These are phyloP conservation scores for Campopleginae sp. DNA, from an alignment of 2,888 invertebrate species.

Conservation along the genomic window DNA sequence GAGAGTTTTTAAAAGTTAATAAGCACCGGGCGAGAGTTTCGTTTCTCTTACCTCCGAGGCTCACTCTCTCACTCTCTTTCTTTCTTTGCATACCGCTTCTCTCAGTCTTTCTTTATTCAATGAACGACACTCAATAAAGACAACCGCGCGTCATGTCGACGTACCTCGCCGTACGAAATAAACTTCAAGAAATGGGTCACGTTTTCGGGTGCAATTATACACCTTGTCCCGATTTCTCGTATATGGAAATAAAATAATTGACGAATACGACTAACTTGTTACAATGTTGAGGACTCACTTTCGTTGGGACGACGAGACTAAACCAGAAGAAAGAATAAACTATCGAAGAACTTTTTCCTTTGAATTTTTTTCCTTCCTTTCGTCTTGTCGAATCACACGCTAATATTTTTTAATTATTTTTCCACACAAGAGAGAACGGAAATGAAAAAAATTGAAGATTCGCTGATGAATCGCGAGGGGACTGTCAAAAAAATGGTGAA, in stretches of 20 bases:
- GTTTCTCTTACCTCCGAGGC: constrained; percentile 29
- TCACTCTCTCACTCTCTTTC: background rate
- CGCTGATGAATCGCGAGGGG: too few species aligned
- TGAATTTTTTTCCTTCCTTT: too few species aligned
- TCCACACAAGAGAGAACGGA: background rate
- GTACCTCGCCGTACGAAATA: constrained; percentile 2
- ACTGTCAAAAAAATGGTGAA: background rate
- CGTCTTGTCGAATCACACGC: too few species aligned
- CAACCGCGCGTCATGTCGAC: background rate
- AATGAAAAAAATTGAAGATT: too few species aligned
- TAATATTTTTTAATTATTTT: background rate
- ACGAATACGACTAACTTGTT: background rate
- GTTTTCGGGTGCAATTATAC: constrained; percentile 40
- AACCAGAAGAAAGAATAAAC: background rate
- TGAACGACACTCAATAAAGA: constrained; percentile 28
- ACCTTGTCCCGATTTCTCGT: background rate
- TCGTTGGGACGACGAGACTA: background rate
- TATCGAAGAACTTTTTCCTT: too few species aligned
- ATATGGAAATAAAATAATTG: background rate
- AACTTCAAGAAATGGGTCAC: constrained; percentile 50
- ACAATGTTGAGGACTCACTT: background rate
- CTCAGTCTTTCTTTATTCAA: background rate
- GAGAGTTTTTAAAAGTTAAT: constrained; percentile 63
- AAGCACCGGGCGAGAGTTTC: constrained; percentile 42
- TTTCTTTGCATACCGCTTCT: background rate